Base-by-base conservation (phyloP, 37 sponge, comb jelly and placozoan genomes). In the Spongilla lacustris region DNA sequence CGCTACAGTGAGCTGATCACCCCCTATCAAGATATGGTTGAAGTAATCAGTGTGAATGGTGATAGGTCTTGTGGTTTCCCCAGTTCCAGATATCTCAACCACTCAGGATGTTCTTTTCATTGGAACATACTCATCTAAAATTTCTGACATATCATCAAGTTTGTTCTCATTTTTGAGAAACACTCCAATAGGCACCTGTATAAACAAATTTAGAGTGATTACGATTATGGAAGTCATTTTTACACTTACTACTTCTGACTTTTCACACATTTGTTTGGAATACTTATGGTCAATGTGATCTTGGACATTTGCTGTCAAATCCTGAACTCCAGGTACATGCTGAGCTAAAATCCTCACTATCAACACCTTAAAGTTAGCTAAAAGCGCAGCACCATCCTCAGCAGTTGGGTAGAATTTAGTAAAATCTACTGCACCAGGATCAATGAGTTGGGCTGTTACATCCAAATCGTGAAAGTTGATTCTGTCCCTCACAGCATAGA, bases 1-100 rank as follows among this genome's bases (percentile, higher is more conserved):
- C 34, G 58, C 81, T 10, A 66, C 81, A 30, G 81, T 81, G 27
- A 81, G 81, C 36, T 81, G 81, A 68, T 81, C 81, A 25, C 81
- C 81, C 27, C 36, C 36, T 11, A 36, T 0, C 19, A 81, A 22
- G 3, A 81, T 66, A 24, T 81, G 58, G 34, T 66, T 28, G 67
- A 81, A 74, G 35, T 74, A 36, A 24, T 34, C 36, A 22, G 24
- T 36, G 23, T 74, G 36, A 21, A 31, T 23, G 13, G 36, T 14
- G 19, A 17, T 14, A 14, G 19, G 19, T 58, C 58, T 14, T 14
- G 19, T 58, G 58, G 19, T 17, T 17, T 14, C 58, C 1, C 58
- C 11, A 1, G 58, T 8, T 58, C 58, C 58, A 58, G 58, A 6
- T 17, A 58, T 58, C 12, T 58, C 58, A 58, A 14, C 12, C 19